Base-by-base conservation (phyloP, 1,140 invertebrate species). In the Drosophila bifasciata region DNA sequence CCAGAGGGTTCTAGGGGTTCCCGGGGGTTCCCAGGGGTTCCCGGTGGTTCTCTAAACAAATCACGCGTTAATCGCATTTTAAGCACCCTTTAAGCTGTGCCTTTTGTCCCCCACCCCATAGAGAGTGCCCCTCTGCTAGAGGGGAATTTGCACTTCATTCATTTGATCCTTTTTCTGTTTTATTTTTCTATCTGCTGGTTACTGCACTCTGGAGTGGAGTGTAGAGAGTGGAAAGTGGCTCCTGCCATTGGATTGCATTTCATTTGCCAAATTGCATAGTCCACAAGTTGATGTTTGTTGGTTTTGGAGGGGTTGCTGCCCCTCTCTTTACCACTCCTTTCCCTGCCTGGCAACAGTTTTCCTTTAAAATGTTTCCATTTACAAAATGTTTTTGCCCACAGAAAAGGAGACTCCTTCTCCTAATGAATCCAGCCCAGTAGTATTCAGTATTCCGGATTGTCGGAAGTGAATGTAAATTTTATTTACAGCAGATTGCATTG, bases 31-130 rank as follows among this genome's bases (percentile, higher is more conserved):
- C 32, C 3, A 9, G 8, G 32, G 32, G 23, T 5, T 23, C 23
- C 5, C 5, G 6, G 6, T 0, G 23, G 11, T 36, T 36, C 11
- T 13, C 32, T 74, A 74, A 64, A 81, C 77, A 86, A 86, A 86
- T 86, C 81, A 88, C 62, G 44, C 55, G 61, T 59, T 85, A 86
- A 86, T 86, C 81, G 84, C 69, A 71, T 81, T 81, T 86, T 86
- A 85, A 85, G 77, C 77, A 85, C 81, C 56, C 67, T 69, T 85
- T 86, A 86, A 85, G 79, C 79, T 72, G 44, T 19, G 64, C 13
- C n/a, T n/a, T n/a, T n/a, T n/a, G n/a, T n/a, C 40, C 44, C 25
- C 71, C 70, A 79, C 70, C 70, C 75, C 64, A 72, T 45, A 59
- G 60, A 41, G 55, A 53, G 59, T 67, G 21, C 40, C 6, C 13